These are phyloP conservation scores for Anableps anableps DNA, from an alignment of 2,797 vertebrate species.

Conservation along the genomic window DNA sequence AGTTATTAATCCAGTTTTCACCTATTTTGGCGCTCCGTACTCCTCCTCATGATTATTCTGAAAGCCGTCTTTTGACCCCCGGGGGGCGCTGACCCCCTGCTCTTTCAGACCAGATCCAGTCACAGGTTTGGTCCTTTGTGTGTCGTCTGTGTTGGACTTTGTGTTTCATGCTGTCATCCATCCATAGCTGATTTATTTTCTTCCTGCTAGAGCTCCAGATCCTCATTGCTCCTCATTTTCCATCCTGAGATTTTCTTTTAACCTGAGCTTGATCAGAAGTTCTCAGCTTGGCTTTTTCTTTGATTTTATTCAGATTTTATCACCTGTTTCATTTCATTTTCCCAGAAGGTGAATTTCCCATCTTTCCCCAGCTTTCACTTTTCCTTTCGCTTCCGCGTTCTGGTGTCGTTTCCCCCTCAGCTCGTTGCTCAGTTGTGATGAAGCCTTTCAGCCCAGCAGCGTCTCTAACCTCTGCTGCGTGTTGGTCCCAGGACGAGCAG, in stretches of 20 bases:
- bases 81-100: too few species aligned
- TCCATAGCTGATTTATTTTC: background rate
- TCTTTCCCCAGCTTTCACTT: background rate
- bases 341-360: background rate
- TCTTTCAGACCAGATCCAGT: too few species aligned
- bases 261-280: background rate
- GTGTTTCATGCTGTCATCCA: too few species aligned
- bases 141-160: too few species aligned
- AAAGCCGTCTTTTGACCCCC: too few species aligned
- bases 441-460: background rate
- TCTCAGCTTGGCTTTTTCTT: background rate
- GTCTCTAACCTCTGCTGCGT: too few species aligned
- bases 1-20: too few species aligned
- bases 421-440: background rate
- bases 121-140: too few species aligned
- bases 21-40: too few species aligned
- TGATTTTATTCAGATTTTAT: background rate
- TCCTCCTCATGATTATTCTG: too few species aligned
- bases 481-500: slow-evolving; percentile 93
- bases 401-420: background rate
- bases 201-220: background rate
- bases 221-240: background rate
- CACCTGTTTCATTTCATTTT: background rate
- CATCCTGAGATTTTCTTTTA: background rate
- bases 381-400: background rate